Percentiles rank a stretch among this genome's conserved stretches.
Conservation (phyloP, 1,140 invertebrate genomes). For the Papilio machaon region DNA sequence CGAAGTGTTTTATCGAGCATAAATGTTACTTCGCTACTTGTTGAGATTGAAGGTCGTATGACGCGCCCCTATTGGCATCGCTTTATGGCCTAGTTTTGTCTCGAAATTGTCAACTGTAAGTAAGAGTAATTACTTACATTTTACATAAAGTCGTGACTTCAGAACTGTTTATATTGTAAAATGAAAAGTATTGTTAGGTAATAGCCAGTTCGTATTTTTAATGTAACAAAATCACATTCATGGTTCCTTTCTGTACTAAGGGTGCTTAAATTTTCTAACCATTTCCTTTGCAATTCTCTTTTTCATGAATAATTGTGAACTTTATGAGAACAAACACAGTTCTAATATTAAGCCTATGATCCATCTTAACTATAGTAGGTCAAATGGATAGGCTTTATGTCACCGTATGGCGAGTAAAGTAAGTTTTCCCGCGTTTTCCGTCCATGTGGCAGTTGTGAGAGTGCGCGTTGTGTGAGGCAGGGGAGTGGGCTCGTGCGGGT, state of each 20-base stretch:
- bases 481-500: conserved; percentile 36
- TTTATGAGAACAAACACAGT: background rate
- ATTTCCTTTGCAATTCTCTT: background rate
- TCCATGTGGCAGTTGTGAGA: conserved; percentile 64
- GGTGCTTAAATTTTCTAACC: too few relatives aligned
- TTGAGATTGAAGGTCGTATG: conserved; percentile 77
- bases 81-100: conserved; percentile 19
- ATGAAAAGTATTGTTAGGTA: too few relatives aligned
- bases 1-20: conserved; percentile 81
- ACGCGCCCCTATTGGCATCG: background rate
- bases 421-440: conserved; percentile 30
- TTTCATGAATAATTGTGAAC: background rate
- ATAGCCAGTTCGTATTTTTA: background rate
- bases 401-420: background rate
- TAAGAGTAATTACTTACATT: background rate
- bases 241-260: too few relatives aligned
- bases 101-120: conserved; percentile 17
- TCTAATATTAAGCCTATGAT: background rate
- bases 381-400: background rate
- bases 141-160: background rate
- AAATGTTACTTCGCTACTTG: conserved; percentile 78
- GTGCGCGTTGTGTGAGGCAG: conserved; percentile 50
- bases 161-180: background rate
- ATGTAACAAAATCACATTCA: background rate
- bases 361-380: background rate